Percentiles rank a stretch among this genome's conserved stretches.
These are phyloP conservation scores for Camelus bactrianus DNA, from an alignment of 2,113 vertebrate species.

Conservation along the genomic window DNA sequence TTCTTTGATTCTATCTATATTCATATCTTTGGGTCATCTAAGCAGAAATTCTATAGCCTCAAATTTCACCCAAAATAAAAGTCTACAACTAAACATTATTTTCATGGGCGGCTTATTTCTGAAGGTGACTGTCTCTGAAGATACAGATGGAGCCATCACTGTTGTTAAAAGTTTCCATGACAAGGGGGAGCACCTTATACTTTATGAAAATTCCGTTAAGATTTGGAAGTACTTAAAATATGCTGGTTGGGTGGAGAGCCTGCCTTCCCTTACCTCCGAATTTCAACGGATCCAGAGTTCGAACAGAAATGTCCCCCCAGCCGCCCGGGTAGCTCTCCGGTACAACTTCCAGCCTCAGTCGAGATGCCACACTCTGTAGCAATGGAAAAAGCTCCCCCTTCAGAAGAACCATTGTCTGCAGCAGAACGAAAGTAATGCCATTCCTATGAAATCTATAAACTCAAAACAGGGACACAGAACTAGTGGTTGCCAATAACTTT, in stretches of 20 bases:
- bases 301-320: conserved; percentile 16
- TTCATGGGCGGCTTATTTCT: no score
- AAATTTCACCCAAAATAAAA: neutral
- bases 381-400: conserved; percentile 29
- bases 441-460: conserved; percentile 87
- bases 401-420: conserved; percentile 76
- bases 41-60: neutral
- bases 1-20: no score
- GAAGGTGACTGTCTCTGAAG: no score
- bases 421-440: conserved; percentile 81
- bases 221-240: conserved; percentile 38
- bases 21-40: neutral
- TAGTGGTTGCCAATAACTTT: conserved; percentile 89
- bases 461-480: conserved; percentile 86
- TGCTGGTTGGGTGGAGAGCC: neutral
- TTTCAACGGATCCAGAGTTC: conserved; percentile 28
- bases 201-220: conserved; percentile 5
- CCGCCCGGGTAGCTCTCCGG: conserved; percentile 55
- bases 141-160: neutral
- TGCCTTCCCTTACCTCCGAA: conserved; percentile 49
- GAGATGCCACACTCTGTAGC: conserved; percentile 49
- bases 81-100: neutral
- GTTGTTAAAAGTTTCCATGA: no score
- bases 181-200: neutral
- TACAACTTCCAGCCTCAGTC: conserved; percentile 64